phyloP scores from a whole-genome alignment of 1,140 invertebrate species.

The Tribolium castaneum region DNA sequence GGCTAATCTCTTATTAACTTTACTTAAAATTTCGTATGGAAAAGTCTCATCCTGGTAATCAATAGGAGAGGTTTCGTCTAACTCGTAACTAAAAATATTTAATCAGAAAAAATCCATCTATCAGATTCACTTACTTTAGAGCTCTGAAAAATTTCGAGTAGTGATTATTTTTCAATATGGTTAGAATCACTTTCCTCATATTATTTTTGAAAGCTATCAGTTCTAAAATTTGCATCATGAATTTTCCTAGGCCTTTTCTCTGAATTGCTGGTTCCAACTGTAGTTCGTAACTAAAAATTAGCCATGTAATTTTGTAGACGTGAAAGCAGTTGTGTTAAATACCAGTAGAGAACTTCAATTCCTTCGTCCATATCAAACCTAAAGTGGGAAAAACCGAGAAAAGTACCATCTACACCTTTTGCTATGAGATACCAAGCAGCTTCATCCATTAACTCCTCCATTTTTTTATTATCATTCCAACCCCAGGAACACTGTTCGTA shows the following conservation, averaged over 20 bases:
- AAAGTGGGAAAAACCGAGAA: slow-evolving; percentile 74
- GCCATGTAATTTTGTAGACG: neutral
- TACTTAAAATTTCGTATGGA: slow-evolving; percentile 70
- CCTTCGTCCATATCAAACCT: slow-evolving; percentile 85
- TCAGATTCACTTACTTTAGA: slow-evolving; percentile 69
- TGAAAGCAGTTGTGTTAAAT: slow-evolving; percentile 48
- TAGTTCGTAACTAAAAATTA: slow-evolving; percentile 80
- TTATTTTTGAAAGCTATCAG: slow-evolving; percentile 77
- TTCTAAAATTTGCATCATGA: slow-evolving; percentile 83
- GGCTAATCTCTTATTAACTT: slow-evolving; percentile 63
- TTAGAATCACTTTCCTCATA: slow-evolving; percentile 85
- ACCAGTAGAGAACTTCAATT: slow-evolving; percentile 85
- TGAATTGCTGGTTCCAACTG: slow-evolving; percentile 76
- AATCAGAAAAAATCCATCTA: slow-evolving; percentile 12
- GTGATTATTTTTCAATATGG: slow-evolving; percentile 81
- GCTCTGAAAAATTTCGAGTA: slow-evolving; percentile 78
- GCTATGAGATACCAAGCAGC: slow-evolving; percentile 79
- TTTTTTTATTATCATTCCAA: slow-evolving; percentile 78
- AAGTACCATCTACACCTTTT: slow-evolving; percentile 63
- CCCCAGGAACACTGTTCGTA: slow-evolving; percentile 80
- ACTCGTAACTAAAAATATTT: slow-evolving; percentile 60
- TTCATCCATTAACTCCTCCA: slow-evolving; percentile 78
- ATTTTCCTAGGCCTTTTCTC: slow-evolving; percentile 82
- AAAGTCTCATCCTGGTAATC: slow-evolving; percentile 65
- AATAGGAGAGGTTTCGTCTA: slow-evolving; percentile 67